Evolutionary conservation across 2,797 vertebrate genomes (phyloP), one percentile per base, ranked within the genome.

Genomic region (Eulemur coronatus): DNA sequence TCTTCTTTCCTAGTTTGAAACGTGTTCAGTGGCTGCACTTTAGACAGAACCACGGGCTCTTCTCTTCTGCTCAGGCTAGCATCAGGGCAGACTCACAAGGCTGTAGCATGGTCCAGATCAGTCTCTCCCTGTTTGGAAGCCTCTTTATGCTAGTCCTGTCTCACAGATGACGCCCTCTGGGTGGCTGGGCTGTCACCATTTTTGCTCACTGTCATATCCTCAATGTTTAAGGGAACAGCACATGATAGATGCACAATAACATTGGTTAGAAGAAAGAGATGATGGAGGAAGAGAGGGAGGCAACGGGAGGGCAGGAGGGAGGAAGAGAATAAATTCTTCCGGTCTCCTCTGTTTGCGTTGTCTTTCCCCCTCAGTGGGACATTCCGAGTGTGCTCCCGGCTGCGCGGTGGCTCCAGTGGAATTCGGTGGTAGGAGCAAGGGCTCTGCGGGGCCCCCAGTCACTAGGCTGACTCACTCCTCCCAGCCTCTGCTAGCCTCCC

Each of bases 401-500:
- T 48, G 7, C n/a, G 35, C 1, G 1, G 24, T 22, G 6, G 63
- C 0, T 3, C 26, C 13, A 22, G 52, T 20, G n/a, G n/a, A 22
- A 15, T 30, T 1, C 20, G 0, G 3, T 5, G 10, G 7, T 41
- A 82, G 38, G 11, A 41, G 22, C 33, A 52, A 48, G 22, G 28
- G 15, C 48, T 48, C 7, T 35, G 2, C 4, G 14, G 22, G 55
- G 15, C 3, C 24, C 26, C 8, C 6, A 4, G 0, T 38, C 24
- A 35, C 17, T 2, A 9, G 30, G 26, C 15, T 4, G 7, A n/a
- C 43, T 65, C 22, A 2, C 4, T 93, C 26, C 38, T 55, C 14
- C 24, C 14, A 33, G 2, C 20, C 50, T 75, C 63, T 26, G 46
- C 38, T 38, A 20, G 35, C 22, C 28, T 55, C 28, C n/a, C 3